These are phyloP conservation scores for Nothocercus nigrocapillus DNA, from an alignment of 2,113 vertebrate genomes.

Conservation along the genomic window DNA sequence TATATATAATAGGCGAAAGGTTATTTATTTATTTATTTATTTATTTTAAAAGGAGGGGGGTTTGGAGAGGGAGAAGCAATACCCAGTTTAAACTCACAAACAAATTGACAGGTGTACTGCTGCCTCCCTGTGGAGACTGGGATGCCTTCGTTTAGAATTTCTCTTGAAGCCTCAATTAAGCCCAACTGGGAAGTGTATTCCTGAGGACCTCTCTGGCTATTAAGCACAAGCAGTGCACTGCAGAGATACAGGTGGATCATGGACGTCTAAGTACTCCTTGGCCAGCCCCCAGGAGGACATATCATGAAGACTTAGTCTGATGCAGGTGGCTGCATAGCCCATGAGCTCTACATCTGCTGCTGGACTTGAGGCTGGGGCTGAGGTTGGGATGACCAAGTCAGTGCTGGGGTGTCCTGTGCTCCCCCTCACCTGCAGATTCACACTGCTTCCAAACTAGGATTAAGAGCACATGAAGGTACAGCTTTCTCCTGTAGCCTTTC, in stretches of 20 bases:
- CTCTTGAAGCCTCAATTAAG: not conserved
- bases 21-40: too few relatives aligned
- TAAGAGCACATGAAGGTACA: not conserved
- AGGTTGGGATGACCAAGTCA: not conserved
- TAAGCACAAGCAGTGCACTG: not conserved
- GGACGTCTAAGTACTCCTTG: not conserved
- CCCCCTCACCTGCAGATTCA: not conserved
- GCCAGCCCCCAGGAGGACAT: not conserved
- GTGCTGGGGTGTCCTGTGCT: not conserved
- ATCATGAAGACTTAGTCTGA: not conserved
- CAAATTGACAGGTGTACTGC: conserved; percentile 48
- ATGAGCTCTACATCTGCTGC: rapidly evolving
- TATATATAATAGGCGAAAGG: not conserved
- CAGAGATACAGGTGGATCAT: not conserved
- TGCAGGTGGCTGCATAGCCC: not conserved
- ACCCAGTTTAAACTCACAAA: not conserved
- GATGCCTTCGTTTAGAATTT: not conserved
- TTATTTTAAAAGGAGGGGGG: too few relatives aligned
- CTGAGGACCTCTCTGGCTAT: not conserved
- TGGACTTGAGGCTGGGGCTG: not conserved
- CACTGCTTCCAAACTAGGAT: not conserved
- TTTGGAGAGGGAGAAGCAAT: not conserved
- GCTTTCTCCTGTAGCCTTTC: not conserved
- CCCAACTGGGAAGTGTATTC: not conserved
- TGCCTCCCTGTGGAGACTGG: conserved; percentile 72